Evolutionary conservation across 2,113 vertebrate species (phyloP).

Genomic region (Entomyzon cyanotis): DNA sequence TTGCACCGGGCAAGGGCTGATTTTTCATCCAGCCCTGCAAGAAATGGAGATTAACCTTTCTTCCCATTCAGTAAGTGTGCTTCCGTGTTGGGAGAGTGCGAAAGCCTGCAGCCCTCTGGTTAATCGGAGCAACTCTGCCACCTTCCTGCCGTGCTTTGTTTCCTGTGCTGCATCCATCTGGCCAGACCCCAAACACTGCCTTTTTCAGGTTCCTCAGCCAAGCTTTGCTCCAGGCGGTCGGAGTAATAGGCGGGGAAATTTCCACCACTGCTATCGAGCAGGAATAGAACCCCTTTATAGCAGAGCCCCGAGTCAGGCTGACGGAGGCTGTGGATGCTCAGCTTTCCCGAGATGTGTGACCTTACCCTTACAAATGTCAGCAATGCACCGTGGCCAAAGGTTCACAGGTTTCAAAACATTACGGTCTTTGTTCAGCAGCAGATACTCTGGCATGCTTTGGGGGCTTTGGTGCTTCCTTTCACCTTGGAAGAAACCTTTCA

Average conservation of each 20-base stretch:
- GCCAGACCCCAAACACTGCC: background rate
- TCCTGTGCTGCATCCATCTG: background rate
- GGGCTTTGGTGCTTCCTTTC: background rate
- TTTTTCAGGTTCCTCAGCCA: background rate
- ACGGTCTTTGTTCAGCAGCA: background rate
- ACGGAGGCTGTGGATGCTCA: accelerated
- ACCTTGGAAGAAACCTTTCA: background rate
- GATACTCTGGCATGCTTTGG: background rate
- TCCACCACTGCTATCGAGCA: background rate
- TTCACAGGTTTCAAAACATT: background rate
- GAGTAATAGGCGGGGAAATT: background rate
- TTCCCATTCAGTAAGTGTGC: background rate
- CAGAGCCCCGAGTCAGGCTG: accelerated
- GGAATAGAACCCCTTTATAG: background rate
- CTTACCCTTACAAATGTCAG: background rate
- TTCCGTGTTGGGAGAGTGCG: background rate
- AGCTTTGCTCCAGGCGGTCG: background rate
- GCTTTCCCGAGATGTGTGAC: background rate
- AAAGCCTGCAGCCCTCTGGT: background rate
- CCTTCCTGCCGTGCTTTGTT: constrained; percentile 44
- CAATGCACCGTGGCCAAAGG: background rate
- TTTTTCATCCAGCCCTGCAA: background rate
- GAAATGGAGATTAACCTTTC: background rate
- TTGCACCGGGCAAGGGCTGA: background rate
- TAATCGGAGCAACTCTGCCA: background rate